phyloP scores from a whole-genome alignment of 2,113 vertebrate species.

The Cephalopterus ornatus region DNA sequence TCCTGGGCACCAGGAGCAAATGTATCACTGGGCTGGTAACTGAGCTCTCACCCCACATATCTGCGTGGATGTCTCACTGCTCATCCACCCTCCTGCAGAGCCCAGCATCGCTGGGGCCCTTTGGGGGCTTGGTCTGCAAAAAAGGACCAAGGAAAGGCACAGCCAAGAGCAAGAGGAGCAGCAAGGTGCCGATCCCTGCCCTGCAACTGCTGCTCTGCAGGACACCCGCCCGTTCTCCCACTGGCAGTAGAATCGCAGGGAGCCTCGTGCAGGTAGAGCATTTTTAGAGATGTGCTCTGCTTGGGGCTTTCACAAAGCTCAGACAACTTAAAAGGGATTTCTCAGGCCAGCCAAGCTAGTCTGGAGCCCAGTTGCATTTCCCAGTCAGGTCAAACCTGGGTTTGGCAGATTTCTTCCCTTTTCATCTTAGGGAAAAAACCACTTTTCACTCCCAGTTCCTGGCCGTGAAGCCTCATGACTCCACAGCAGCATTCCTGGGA shows the following conservation, averaged over 20 bases:
- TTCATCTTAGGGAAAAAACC: neutral
- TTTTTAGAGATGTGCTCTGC: neutral
- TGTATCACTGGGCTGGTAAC: neutral
- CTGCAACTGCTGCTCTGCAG: rapidly evolving
- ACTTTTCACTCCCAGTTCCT: neutral
- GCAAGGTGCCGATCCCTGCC: rapidly evolving
- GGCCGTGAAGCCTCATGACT: neutral
- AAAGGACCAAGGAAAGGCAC: neutral
- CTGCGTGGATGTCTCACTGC: neutral
- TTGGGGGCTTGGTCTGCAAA: neutral
- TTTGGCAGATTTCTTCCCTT: neutral
- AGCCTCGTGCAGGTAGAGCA: neutral
- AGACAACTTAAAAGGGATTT: neutral
- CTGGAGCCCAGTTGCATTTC: neutral
- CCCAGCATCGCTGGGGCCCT: neutral
- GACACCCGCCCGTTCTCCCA: rapidly evolving
- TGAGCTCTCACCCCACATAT: neutral
- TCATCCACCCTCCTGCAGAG: neutral
- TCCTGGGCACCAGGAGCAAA: neutral
- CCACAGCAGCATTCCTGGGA: neutral
- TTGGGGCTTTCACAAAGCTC: neutral
- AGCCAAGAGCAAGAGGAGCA: neutral
- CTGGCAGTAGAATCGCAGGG: rapidly evolving
- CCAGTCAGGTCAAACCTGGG: neutral
- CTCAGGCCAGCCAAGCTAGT: neutral